phyloP scores from a whole-genome alignment of 2,888 invertebrate genomes.

The Branchipolynoe longqiensis region DNA sequence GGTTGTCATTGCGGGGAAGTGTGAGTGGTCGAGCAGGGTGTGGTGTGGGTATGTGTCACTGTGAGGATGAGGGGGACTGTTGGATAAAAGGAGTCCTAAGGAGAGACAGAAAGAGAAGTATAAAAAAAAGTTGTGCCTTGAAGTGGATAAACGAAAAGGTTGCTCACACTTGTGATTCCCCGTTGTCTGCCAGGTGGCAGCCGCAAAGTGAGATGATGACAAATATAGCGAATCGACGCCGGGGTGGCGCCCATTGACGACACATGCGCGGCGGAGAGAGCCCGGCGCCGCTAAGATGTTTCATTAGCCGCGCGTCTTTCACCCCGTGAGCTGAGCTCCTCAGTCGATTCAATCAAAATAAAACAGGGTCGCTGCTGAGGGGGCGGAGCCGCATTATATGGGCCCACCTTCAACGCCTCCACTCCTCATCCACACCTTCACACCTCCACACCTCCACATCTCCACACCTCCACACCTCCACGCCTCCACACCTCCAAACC shows the following conservation, averaged over 20 bases:
- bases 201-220: constrained; percentile 32
- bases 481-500: too few species aligned
- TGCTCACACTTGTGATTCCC: constrained; percentile 46
- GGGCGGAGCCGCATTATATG: constrained; percentile 30
- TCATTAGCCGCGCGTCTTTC: constrained; percentile 31
- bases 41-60: too few species aligned
- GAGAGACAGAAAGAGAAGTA: too few species aligned
- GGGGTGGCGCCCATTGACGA: constrained; percentile 6
- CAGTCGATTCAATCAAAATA: constrained; percentile 50
- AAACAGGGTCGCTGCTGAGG: constrained; percentile 37
- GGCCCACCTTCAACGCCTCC: too few species aligned
- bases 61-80: too few species aligned
- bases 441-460: too few species aligned
- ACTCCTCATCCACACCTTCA: too few species aligned
- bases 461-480: too few species aligned
- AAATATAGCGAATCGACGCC: constrained; percentile 37
- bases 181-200: constrained; percentile 16
- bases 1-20: constrained; percentile 4
- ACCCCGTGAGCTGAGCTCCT: neutral
- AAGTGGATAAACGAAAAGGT: constrained; percentile 45
- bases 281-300: constrained; percentile 31
- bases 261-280: neutral
- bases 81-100: too few species aligned
- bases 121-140: constrained; percentile 18
- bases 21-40: neutral